Conservation (phyloP, 2,888 invertebrate species). For the Salticus scenicus region DNA sequence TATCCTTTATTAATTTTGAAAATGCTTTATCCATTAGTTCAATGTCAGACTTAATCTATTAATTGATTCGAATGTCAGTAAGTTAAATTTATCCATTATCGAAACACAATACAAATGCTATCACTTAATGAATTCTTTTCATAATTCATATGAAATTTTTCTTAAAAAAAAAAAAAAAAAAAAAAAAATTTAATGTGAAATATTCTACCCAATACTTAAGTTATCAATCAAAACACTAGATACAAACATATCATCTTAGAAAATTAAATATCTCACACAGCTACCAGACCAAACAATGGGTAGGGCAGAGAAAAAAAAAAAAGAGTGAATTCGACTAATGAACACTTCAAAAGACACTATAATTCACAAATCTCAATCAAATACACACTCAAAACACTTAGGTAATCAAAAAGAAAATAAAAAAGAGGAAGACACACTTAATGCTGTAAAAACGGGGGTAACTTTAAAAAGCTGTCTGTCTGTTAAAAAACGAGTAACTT, state of each 20-base stretch:
- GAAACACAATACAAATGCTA: not conserved
- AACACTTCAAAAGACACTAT: constrained; percentile 48
- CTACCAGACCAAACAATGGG: not conserved
- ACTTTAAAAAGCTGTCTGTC: constrained; percentile 35
- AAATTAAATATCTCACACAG: not conserved
- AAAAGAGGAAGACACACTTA: constrained; percentile 32
- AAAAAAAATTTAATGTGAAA: not conserved
- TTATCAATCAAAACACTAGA: not conserved
- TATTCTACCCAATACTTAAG: not conserved
- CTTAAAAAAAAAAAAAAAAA: not conserved
- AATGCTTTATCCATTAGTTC: not conserved
- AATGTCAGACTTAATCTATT: not conserved
- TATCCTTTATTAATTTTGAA: not conserved
- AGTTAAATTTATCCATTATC: not conserved
- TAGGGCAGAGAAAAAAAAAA: not conserved
- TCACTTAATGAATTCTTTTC: not conserved
- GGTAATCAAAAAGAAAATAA: constrained; percentile 66
- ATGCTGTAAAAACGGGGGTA: not conserved
- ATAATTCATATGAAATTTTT: not conserved
- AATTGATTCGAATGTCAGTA: not conserved
- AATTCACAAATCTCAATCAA: constrained; percentile 64
- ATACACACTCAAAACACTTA: constrained; percentile 58
- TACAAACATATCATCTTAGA: not conserved
- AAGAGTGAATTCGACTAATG: constrained; percentile 35
- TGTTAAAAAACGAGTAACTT: constrained; percentile 42